These are phyloP conservation scores for Ricordea florida DNA, from an alignment of 92 coral and sea anemone genomes.

Conservation along the genomic window DNA sequence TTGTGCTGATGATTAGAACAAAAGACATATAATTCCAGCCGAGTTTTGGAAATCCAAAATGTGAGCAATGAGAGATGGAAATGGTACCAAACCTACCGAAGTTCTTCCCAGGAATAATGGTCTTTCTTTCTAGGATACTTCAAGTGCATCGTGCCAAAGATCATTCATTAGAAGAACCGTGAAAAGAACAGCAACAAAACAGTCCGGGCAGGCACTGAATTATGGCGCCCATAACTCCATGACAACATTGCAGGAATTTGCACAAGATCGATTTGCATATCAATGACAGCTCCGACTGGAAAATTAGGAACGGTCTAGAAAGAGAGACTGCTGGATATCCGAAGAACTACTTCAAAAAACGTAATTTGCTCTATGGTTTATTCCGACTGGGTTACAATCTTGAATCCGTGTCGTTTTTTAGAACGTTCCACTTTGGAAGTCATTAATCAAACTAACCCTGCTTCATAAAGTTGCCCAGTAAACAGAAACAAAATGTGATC, in stretches of 20 bases:
- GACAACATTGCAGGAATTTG: slow-evolving; percentile 26
- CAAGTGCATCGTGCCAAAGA: slow-evolving; percentile 66
- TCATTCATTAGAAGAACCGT: not conserved
- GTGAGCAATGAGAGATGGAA: not conserved
- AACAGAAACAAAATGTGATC: too few species aligned
- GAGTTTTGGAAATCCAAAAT: not conserved
- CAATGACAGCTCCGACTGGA: not conserved
- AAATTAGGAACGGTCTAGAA: not conserved
- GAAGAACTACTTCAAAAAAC: too few species aligned
- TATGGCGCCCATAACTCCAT: slow-evolving; percentile 15
- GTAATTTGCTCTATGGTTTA: too few species aligned
- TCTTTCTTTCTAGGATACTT: slow-evolving; percentile 79
- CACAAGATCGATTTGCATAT: not conserved
- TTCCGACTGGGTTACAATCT: too few species aligned
- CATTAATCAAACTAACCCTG: too few species aligned
- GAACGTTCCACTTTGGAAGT: too few species aligned
- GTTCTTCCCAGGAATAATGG: slow-evolving; percentile 82
- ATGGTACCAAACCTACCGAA: slow-evolving; percentile 59
- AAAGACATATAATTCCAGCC: not conserved
- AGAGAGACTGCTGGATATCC: too few species aligned
- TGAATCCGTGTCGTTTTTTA: too few species aligned
- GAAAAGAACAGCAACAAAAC: slow-evolving; percentile 4
- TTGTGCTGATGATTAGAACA: not conserved
- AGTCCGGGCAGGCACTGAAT: too few species aligned
- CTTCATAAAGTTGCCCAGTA: too few species aligned